Base-by-base conservation (phyloP, 2,113 vertebrate species). In the Melanocharis versteri region DNA sequence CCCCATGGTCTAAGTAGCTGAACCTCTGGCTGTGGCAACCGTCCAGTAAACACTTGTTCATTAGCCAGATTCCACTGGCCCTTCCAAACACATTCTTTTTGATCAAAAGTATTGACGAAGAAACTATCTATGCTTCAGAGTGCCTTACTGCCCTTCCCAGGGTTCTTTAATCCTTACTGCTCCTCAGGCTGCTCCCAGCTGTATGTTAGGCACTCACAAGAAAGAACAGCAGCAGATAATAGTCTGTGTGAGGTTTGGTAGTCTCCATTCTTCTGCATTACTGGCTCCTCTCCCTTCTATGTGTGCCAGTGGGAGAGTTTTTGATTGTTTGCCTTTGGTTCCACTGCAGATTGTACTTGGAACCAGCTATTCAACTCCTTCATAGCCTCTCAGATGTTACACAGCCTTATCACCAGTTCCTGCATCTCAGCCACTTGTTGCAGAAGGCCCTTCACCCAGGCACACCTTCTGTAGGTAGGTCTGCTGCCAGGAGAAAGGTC, bases 231-330 rank as follows among this genome's bases (percentile, higher is more conserved):
- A 61, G 39, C 33, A 35, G 9, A 6, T 11, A 39, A 53, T 11
- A 30, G 23, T 31, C 22, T 62, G 11, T 42, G 27, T 0, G 0
- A 50, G 44, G 31, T 42, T 51, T 76, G 31, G 24, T 12, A 22
- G 14, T 33, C 7, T 48, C 15, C 35, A 40, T 65, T 65, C 19
- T 23, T 48, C 42, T 75, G 50, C 15, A 28, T 40, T 28, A 15
- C 24, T 56, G 42, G 1, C 5, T 5, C 12, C 3, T 2, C 15
- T 28, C 13, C 15, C 19, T 56, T 48, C 50, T 30, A 1, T 56
- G 35, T 56, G 35, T 48, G n/a, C 15, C 35, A 85, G 4, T 40
- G 30, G 10, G 42, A 16, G 10, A 75, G 30, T 30, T 75, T 85
- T 40, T 65, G 35, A n/a, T 21, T n/a, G 15, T 39, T 62, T 33